phyloP scores from a whole-genome alignment of 2,888 invertebrate species.

The Trichacis sp. region DNA sequence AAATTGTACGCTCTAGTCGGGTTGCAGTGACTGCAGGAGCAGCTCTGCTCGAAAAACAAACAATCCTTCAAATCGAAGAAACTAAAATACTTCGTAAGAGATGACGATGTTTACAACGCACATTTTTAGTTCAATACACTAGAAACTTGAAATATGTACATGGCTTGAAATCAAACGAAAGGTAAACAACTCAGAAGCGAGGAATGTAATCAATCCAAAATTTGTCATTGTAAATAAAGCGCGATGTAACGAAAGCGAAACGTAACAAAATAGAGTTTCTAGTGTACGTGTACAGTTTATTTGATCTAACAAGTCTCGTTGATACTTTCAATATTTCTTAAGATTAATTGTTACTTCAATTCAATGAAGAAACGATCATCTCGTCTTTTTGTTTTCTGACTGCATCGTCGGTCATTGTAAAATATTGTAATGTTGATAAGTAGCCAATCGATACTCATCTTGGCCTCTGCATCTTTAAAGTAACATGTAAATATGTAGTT shows the following conservation, averaged over 20 bases:
- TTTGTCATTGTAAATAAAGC: no score
- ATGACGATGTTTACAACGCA: conserved; percentile 32
- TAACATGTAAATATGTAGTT: conserved; percentile 1
- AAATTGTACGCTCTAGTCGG: conserved; percentile 38
- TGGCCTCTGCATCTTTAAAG: conserved; percentile 4
- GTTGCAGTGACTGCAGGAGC: conserved; percentile 26
- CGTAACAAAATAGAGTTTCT: no score
- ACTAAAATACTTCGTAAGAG: conserved; percentile 37
- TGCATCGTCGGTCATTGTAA: no score
- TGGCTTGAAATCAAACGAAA: no score
- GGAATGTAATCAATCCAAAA: no score
- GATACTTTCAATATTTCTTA: neutral
- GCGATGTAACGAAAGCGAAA: no score
- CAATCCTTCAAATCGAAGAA: no score
- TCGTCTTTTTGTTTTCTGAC: neutral
- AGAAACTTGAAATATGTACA: no score
- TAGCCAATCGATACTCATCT: conserved; percentile 11
- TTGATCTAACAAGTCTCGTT: neutral
- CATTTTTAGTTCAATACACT: conserved; percentile 21
- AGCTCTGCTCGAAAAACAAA: conserved; percentile 29
- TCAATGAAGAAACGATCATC: neutral
- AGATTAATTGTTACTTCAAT: no score
- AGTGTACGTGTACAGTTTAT: conserved; percentile 38
- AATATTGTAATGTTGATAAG: neutral
- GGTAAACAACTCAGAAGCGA: no score